phyloP scores from a whole-genome alignment of 2,888 invertebrate species.

The Orgyia antiqua region DNA sequence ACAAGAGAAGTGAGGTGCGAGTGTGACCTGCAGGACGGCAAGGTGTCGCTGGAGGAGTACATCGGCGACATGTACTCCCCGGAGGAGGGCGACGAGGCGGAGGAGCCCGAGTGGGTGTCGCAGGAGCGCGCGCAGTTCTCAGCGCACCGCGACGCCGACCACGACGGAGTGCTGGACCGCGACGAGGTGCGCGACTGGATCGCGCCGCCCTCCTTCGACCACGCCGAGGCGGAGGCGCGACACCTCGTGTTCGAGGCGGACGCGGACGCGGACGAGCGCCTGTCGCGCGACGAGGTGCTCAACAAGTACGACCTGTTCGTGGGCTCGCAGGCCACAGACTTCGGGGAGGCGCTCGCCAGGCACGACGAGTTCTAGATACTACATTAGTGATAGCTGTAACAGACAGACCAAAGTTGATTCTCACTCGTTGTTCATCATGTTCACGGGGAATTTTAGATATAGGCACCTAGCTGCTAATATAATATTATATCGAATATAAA shows the following conservation, averaged over 20 bases:
- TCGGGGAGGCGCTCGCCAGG: constrained; percentile 95
- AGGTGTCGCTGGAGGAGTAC: constrained; percentile 94
- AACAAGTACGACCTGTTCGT: constrained; percentile 98
- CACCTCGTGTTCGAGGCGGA: constrained; percentile 98
- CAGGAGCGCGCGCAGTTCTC: constrained; percentile 95
- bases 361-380: constrained; percentile 98
- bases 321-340: constrained; percentile 99
- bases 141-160: constrained; percentile 85
- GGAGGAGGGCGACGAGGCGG: constrained; percentile 80
- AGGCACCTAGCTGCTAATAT: too few species aligned
- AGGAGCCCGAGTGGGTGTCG: constrained; percentile 97
- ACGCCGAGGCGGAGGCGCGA: constrained; percentile 96
- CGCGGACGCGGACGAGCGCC: constrained; percentile 91
- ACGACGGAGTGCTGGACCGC: constrained; percentile 93
- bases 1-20: too few species aligned
- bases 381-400: too few species aligned
- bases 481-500: too few species aligned
- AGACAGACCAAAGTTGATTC: too few species aligned
- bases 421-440: too few species aligned
- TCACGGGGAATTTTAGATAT: too few species aligned
- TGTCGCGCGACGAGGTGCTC: constrained; percentile 93
- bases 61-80: constrained; percentile 96
- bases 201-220: constrained; percentile 96
- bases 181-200: constrained; percentile 97
- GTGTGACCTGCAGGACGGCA: constrained; percentile 82